Base-by-base conservation (phyloP, 2,797 vertebrate species). In the Gadopsis marmoratus region DNA sequence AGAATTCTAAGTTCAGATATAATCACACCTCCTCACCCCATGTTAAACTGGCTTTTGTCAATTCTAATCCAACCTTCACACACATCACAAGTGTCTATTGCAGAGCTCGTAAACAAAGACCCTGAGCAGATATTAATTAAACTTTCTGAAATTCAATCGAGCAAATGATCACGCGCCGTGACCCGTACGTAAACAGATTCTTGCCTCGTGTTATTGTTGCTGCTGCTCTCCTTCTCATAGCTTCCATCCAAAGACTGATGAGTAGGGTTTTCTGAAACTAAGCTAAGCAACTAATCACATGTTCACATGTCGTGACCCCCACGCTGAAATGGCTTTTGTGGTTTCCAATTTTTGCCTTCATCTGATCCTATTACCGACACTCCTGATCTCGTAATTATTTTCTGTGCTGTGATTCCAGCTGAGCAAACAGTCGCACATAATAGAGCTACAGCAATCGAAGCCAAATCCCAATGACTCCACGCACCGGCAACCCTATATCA, bases 321-420 rank as follows among this genome's bases (percentile, higher is more conserved):
- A 3, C 16, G 11, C 9, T 59, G 41, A 31, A 21, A 48, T 33
- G 7, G 0, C 7, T 35, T 53, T 43, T 33, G n/a, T 39, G 0
- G 12, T 33, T 51, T 8, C 1, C 2, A 39, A 43, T n/a, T 6
- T 6, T 19, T 31, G 19, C 35, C 23, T 29, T 50, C 23, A 45
- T 37, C n/a, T 5, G 21, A 17, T 14, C 5, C 8, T 8, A 5
- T n/a, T n/a, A 26, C 13, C 37, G 26, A 14, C 33, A 33, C 29
- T 37, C 2, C 7, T 31, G 33, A 14, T 62, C 48, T 12, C 16
- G 29, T 69, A 21, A 69, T 69, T 45, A 76, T 76, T 54, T 23
- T 26, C 55, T 7, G 51, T 50, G 19, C 59, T 13, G 31, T 33
- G 5, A 7, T 58, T 31, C 33, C 33, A 51, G 16, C 17, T 62